These are phyloP conservation scores for Cecidostiba fungosa DNA, from an alignment of 2,888 invertebrate genomes.

Conservation along the genomic window DNA sequence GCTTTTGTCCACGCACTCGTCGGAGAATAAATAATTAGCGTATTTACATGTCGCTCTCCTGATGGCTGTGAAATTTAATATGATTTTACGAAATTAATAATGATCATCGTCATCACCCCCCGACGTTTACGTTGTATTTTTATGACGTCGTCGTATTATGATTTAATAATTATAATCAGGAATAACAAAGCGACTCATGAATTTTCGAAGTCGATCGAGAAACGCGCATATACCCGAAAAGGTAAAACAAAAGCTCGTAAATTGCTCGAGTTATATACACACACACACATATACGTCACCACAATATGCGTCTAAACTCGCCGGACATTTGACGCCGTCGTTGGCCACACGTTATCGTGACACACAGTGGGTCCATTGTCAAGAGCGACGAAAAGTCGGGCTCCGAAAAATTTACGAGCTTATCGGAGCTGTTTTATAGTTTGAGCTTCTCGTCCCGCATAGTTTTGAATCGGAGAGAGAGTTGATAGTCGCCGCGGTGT, in stretches of 20 bases:
- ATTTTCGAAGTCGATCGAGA: too few relatives aligned
- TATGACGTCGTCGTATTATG: too few relatives aligned
- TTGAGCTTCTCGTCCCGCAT: not conserved
- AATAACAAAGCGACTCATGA: too few relatives aligned
- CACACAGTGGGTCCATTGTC: not conserved
- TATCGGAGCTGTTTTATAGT: slow-evolving; percentile 47
- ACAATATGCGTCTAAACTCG: too few relatives aligned
- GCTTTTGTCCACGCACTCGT: not conserved
- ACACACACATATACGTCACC: too few relatives aligned
- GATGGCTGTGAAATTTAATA: not conserved
- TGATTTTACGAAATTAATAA: not conserved
- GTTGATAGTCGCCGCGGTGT: not conserved
- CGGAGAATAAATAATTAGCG: not conserved
- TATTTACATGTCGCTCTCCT: not conserved
- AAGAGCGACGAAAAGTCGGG: slow-evolving; percentile 5
- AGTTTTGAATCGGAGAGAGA: not conserved
- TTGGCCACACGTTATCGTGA: not conserved
- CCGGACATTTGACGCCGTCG: slow-evolving; percentile 23
- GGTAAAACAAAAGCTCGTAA: slow-evolving; percentile 8
- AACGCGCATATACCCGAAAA: not conserved
- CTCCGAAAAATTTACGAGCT: slow-evolving; percentile 37
- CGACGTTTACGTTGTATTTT: too few relatives aligned
- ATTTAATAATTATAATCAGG: too few relatives aligned
- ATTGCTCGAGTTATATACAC: not conserved
- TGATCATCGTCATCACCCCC: not conserved